Evolutionary conservation across 53 echinoderm and acorn worm species (phyloP), one percentile per base, ranked within the genome.

Genomic region (Luidia sarsii): DNA sequence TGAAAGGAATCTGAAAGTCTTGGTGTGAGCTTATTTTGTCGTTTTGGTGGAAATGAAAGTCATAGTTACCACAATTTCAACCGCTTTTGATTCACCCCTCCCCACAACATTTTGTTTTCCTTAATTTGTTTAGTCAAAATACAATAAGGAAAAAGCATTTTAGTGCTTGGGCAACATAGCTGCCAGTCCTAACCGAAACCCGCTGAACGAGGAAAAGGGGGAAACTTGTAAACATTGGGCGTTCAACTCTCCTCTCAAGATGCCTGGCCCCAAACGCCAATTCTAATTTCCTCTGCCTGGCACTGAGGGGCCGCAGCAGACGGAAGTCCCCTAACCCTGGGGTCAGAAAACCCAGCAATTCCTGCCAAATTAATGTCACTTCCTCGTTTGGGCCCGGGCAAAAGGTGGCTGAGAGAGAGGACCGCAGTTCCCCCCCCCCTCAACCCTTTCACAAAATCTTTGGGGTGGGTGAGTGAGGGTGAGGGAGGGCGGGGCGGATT

Each of bases 271-370:
- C 11, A 28, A 28, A 54, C 39, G 72, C 72, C 72, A 72, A 21
- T 55, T 56, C 72, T 21, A 72, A 72, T 72, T 72, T 72, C 72
- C 72, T 54, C 22, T 0, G 36, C n/a, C 57, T 38, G 38, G 11
- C 25, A 55, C 36, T 72, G 72, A 72, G 55, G 72, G 72, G 72
- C 55, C 24, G 56, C 72, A 72, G 56, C 72, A 72, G 56, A 38
- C 72, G 72, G 72, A 72, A 72, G 37, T 21, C 7, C 25, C 35
- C 72, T 72, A 21, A 55, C 72, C 39, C 72, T 37, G 56, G 57
- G 72, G 72, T 72, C 72, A 72, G 35, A 72, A 72, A n/a, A 23
- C 54, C 34, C 56, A 21, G 23, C 28, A 55, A 72, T 38, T 72
- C 72, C 72, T 54, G 55, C 24, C 54, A 36, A 3, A 63, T 36